Percentiles rank a stretch among this genome's conserved stretches.
Conservation (phyloP, 2,797 vertebrate genomes). For the Muraenolepis orangiensis region DNA sequence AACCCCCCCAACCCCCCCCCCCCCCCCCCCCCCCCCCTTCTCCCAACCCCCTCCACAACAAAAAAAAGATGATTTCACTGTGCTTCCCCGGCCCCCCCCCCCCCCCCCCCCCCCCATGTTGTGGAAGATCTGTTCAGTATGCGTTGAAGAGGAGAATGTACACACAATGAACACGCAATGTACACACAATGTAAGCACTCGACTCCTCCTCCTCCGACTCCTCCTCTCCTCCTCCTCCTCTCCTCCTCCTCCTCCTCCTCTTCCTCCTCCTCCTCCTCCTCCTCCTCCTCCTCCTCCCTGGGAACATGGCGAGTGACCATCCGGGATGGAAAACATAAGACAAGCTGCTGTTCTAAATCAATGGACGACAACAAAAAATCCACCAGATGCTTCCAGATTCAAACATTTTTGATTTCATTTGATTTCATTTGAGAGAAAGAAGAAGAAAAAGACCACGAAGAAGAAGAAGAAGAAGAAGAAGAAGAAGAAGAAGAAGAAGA, state of each 20-base stretch:
- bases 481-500: conserved; percentile 33
- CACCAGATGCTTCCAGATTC: conserved; percentile 65
- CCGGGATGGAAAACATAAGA: conserved; percentile 48
- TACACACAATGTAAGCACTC: conserved; percentile 21
- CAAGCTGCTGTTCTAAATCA: conserved; percentile 47
- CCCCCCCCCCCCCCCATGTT: conserved; percentile 19
- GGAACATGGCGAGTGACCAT: conserved; percentile 39
- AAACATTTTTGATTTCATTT: conserved; percentile 59
- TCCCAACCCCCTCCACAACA: conserved; percentile 32
- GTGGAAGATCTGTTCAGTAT: conserved; percentile 53
- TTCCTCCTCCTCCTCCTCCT: conserved; percentile 12
- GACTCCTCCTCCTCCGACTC: not conserved
- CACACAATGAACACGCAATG: conserved; percentile 58
- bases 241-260: conserved; percentile 1
- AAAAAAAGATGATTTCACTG: conserved; percentile 69
- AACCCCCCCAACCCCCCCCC: conserved; percentile 31
- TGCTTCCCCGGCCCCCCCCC: conserved; percentile 60
- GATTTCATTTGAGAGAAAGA: conserved; percentile 64
- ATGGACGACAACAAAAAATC: conserved; percentile 53
- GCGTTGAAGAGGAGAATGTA: conserved; percentile 63
- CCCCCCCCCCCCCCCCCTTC: conserved; percentile 29
- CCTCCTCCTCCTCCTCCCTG: conserved; percentile 23
- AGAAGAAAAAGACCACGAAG: too few relatives aligned
- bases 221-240: too few relatives aligned
- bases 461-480: conserved; percentile 44